Base-by-base conservation (phyloP, 2,888 invertebrate species). In the Pristionchus maxplancki region DNA sequence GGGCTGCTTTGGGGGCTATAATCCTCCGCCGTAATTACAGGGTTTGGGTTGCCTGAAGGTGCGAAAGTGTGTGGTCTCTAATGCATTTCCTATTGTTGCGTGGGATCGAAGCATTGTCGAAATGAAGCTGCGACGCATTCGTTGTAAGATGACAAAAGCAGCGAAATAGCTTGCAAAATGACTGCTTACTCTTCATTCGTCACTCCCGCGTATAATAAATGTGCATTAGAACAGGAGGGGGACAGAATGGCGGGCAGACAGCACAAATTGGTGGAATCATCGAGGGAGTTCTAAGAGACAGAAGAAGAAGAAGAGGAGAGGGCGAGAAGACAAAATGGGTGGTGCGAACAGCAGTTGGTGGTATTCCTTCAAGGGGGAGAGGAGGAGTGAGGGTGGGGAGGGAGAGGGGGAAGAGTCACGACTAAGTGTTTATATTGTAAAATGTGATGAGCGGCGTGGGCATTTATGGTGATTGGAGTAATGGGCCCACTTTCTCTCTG, bases 381-480 rank as follows among this genome's bases (percentile, higher is more conserved):
- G 71, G 40, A 64, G 64, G 11, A n/a, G 44, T 44, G 78, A 78
- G 78, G 40, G 78, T 44, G 67, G 67, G 58, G 31, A 67, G 67
- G 67, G 17, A 34, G 31, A 31, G 74, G 74, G 74, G 78, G 78
- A n/a, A 44, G 82, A 82, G 82, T 53, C 31, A 82, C 53, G 50
- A 50, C 82, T 83, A 83, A 83, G 82, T 83, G 82, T 83, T 83
- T 83, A 81, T 81, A 78, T 78, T 78, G 78, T 78, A 78, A 71
- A 71, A 71, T 83, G 53, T 50, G 82, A 44, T 44, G 82, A 31
- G 53, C 20, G 34, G 78, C 11, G 64, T 11, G 44, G 64, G 31
- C 34, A 48, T 40, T 78, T 48, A 78, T 78, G 78, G 20, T 78
- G 44, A 78, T 40, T 37, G 40, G 24, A 40, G 58, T 64, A 37